Conservation (phyloP, 1,140 invertebrate species). For the Phortica variegata region DNA sequence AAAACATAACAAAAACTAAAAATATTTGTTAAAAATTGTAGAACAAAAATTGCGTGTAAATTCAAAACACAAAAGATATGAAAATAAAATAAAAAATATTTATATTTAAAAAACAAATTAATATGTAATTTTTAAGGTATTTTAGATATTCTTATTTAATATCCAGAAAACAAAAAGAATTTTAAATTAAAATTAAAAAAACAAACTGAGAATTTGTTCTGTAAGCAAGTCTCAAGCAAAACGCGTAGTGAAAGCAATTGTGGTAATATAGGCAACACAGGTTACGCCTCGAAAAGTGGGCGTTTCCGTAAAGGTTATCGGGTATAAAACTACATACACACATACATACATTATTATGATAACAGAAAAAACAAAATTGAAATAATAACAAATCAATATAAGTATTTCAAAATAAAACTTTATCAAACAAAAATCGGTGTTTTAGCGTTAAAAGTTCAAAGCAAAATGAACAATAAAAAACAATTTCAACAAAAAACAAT, state of each 20-base stretch:
- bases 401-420: neutral
- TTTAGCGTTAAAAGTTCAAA: too few relatives aligned
- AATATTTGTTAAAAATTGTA: constrained; percentile 39
- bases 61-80: constrained; percentile 18
- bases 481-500: too few relatives aligned
- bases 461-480: too few relatives aligned
- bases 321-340: constrained; percentile 33
- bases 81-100: constrained; percentile 29
- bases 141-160: constrained; percentile 59
- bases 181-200: constrained; percentile 31
- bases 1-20: constrained; percentile 10
- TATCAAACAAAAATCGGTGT: neutral
- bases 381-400: constrained; percentile 2
- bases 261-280: constrained; percentile 23
- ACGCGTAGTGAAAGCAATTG: neutral
- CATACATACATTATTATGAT: constrained; percentile 19
- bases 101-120: constrained; percentile 39
- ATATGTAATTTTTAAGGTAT: constrained; percentile 55
- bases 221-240: constrained; percentile 3
- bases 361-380: constrained; percentile 7
- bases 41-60: too few relatives aligned
- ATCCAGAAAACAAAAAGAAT: constrained; percentile 43
- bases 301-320: too few relatives aligned
- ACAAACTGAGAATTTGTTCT: constrained; percentile 15
- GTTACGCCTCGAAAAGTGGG: too few relatives aligned